These are phyloP conservation scores for Drosophila lutescens DNA, from an alignment of 2,888 invertebrate species.

Conservation along the genomic window DNA sequence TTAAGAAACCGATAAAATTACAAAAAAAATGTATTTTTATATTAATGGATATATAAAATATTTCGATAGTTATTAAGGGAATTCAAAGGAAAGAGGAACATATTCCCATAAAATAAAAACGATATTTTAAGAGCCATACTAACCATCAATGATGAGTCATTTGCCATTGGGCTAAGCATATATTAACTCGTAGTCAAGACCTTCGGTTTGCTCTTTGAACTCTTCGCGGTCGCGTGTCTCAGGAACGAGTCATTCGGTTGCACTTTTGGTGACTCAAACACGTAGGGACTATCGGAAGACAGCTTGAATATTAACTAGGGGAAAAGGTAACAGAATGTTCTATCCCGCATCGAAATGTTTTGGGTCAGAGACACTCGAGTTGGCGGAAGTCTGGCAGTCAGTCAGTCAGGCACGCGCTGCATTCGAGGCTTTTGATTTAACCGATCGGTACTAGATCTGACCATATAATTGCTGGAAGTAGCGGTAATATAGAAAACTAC, in stretches of 20 bases:
- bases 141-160: conserved; percentile 55
- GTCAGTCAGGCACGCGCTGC: conserved; percentile 59
- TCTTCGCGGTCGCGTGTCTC: conserved; percentile 57
- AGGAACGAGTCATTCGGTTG: conserved; percentile 38
- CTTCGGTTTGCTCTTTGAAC: conserved; percentile 66
- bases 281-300: conserved; percentile 62
- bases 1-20: too few species aligned
- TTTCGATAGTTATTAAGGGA: background rate
- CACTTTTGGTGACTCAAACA: conserved; percentile 64
- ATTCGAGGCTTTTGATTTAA: conserved; percentile 33
- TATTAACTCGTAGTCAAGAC: conserved; percentile 32
- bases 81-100: background rate
- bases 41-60: background rate
- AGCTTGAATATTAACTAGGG: conserved; percentile 71
- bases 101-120: conserved; percentile 1
- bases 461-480: conserved; percentile 23
- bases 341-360: conserved; percentile 44
- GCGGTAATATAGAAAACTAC: background rate
- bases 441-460: conserved; percentile 32
- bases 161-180: conserved; percentile 52
- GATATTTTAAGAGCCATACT: conserved; percentile 17
- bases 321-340: conserved; percentile 27
- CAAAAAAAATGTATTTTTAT: too few species aligned
- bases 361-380: conserved; percentile 41
- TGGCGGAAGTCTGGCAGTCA: conserved; percentile 60